phyloP scores from a whole-genome alignment of 2,797 vertebrate genomes.

The Poeciliopsis presidionis region DNA sequence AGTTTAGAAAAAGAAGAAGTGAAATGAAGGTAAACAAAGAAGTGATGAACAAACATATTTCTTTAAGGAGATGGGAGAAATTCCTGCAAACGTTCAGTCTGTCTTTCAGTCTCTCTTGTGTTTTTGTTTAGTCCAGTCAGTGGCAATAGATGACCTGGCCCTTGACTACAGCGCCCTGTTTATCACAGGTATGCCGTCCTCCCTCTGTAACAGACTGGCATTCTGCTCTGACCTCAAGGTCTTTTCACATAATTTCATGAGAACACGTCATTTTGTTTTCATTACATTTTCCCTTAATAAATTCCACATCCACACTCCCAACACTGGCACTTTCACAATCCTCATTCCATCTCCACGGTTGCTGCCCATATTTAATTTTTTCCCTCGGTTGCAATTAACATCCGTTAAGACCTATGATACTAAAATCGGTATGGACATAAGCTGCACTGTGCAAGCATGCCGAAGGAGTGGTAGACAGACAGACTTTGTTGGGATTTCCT shows the following conservation, averaged over 20 bases:
- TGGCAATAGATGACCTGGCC: conserved; percentile 18
- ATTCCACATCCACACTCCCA: conserved; percentile 20
- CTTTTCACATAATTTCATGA: conserved; percentile 75
- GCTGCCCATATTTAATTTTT: conserved; percentile 24
- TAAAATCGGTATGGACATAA: conserved; percentile 36
- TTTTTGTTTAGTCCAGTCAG: conserved; percentile 5
- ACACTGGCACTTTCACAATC: conserved; percentile 36
- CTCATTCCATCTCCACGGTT: conserved; percentile 39
- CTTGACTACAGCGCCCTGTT: conserved; percentile 29
- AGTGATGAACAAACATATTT: not conserved
- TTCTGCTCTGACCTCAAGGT: conserved; percentile 64
- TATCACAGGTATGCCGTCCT: conserved; percentile 50
- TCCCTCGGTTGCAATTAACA: conserved; percentile 64
- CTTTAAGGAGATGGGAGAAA: not conserved
- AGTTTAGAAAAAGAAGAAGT: not conserved
- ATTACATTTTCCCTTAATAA: conserved; percentile 42
- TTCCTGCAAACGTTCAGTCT: not conserved
- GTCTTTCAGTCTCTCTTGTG: conserved; percentile 17
- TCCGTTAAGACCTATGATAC: conserved; percentile 40
- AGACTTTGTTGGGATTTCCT: conserved; percentile 59
- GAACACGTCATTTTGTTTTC: conserved; percentile 73
- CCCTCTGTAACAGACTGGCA: conserved; percentile 53
- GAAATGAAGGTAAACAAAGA: not conserved
- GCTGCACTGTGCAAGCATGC: conserved; percentile 32
- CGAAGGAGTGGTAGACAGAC: conserved; percentile 14